phyloP scores from a whole-genome alignment of 2,797 vertebrate species.

The Hydrophis major region DNA sequence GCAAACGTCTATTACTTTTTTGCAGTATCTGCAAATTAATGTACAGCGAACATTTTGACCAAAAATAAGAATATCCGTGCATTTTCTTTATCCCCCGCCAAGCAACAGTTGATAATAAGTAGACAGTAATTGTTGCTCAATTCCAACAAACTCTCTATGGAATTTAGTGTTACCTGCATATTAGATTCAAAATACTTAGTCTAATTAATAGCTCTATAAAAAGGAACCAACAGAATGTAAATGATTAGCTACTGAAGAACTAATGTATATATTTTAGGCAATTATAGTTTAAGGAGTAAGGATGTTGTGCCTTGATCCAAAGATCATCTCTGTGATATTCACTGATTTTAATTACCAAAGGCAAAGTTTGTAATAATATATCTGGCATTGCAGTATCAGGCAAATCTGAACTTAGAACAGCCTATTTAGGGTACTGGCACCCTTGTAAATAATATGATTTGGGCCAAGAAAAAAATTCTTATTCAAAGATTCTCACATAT shows the following conservation, averaged over 20 bases:
- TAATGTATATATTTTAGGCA: slow-evolving; percentile 36
- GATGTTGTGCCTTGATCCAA: not conserved
- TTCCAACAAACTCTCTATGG: slow-evolving; percentile 57
- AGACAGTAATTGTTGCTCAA: slow-evolving; percentile 68
- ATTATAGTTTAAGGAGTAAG: not conserved
- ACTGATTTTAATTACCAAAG: not conserved
- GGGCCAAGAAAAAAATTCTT: not conserved
- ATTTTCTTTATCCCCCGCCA: not conserved
- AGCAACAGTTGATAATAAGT: slow-evolving; percentile 61
- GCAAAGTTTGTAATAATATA: not conserved
- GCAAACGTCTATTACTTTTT: slow-evolving; percentile 57
- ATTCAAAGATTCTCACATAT: not conserved
- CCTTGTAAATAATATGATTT: not conserved
- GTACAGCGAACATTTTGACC: slow-evolving; percentile 36
- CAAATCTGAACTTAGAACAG: not conserved
- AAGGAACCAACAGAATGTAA: slow-evolving; percentile 52
- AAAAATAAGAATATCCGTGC: slow-evolving; percentile 57
- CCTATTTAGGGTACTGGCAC: not conserved
- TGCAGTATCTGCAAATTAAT: slow-evolving; percentile 48
- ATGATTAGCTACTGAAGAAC: slow-evolving; percentile 53
- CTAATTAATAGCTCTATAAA: slow-evolving; percentile 62
- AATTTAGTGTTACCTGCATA: slow-evolving; percentile 59
- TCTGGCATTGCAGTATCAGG: not conserved
- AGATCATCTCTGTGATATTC: not conserved
- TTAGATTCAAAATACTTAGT: slow-evolving; percentile 52